Base-by-base conservation (phyloP, 2,888 invertebrate species). In the Bombylius discolor region DNA sequence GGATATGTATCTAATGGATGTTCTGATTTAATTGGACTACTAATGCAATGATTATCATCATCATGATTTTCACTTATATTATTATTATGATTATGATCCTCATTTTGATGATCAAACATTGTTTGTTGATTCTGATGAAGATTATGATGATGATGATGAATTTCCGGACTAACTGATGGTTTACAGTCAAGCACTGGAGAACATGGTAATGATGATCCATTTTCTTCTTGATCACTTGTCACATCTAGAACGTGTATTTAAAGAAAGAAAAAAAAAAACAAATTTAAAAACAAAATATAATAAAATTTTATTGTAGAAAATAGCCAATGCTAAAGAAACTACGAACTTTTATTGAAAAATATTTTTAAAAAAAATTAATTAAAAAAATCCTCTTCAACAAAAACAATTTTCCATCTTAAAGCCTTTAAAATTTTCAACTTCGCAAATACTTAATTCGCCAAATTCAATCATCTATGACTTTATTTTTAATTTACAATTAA, bases 191-290 rank as follows among this genome's bases (percentile, higher is more conserved):
- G 53, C 34, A 58, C 46, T 53, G 73, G 71, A 53, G 72, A 72
- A 65, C 72, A 71, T 59, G 59, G 55, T 14, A 58, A 45, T 47
- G 60, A 57, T 51, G 68, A 66, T 60, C 70, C 72, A 67, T 70
- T 70, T 58, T 73, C 72, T 64, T 73, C 73, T 62, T 70, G 72
- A 62, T 73, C 72, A 63, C 69, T 72, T 49, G 64, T 61, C 56
- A 66, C 64, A 62, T 73, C 72, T 73, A 66, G 3, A 23, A 23
- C 23, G 23, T 23, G 3, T 23, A 3, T 23, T 23, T 23, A 23
- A 4, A 64, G 65, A n/a, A 12, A 31, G 31, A 57, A 60, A 55
- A 45, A 33, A 54, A 56, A 56, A 23, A 6, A 7, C 9, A n/a
- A 42, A 42, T 42, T 34, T 34, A 4, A 14, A 45, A 7, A 14